Base-by-base conservation (phyloP, 2,888 invertebrate genomes). In the Rhingia campestris region DNA sequence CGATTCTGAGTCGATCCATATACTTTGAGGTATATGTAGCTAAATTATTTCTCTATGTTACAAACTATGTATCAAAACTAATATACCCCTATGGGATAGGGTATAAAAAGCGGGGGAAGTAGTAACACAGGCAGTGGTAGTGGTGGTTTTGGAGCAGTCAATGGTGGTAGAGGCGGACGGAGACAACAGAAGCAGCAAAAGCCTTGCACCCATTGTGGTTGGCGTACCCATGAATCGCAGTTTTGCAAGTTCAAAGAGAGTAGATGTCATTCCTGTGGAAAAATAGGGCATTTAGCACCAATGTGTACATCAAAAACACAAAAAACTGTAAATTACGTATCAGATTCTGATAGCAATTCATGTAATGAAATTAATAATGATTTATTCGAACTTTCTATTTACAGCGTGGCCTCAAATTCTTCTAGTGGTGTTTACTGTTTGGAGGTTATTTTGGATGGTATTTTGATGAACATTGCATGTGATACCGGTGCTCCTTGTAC, bases 241-340 rank as follows among this genome's bases (percentile, higher is more conserved):
- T n/a, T 35, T 32, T 56, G 56, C n/a, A 14, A 39, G 4, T 53
- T 41, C 63, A 63, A 49, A 6, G 35, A 49, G 12, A 33, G 33
- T 43, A 54, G 41, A 10, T 63, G 63, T 22, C 63, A 63, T 47
- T 14, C 47, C 35, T 63, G 63, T 22, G 47, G 30, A 12, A 58
- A 41, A 14, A 58, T 49, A 32, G 58, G 70, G 30, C 73, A 73
- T 63, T 54, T 63, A 12, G 45, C 35, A 73, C 54, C 33, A 51
- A 41, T n/a, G n/a, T 41, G 30, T 41, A 66, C n/a, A 41, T 14
- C 32, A 39, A 39, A 39, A 49, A 47, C 45, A 54, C 45, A 10
- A 47, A 47, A 10, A 69, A 67, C 54, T 53, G 6, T 67, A 67
- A 67, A 49, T 56, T 30, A 69, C 47, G 12, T 30, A 39, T 61